Conservation (phyloP, 1,140 invertebrate genomes). For the Micrasema longulum region DNA sequence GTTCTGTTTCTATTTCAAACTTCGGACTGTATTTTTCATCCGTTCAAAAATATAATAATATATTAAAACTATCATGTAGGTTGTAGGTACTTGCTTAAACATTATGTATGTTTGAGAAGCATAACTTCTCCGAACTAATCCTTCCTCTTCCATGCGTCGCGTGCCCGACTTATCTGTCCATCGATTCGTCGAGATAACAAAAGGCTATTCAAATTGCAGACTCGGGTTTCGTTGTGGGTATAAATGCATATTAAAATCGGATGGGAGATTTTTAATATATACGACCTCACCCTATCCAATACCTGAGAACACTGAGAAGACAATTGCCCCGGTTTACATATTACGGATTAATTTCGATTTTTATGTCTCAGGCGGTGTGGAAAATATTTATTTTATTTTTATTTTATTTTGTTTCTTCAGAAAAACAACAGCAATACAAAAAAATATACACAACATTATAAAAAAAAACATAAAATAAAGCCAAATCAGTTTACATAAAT, state of each 20-base stretch:
- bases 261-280: constrained; percentile 1
- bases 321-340: not conserved
- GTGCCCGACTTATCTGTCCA: constrained; percentile 9
- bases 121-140: not conserved
- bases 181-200: constrained; percentile 30
- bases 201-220: constrained; percentile 30
- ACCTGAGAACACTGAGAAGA: not conserved
- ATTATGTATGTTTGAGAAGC: constrained; percentile 26
- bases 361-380: too few relatives aligned
- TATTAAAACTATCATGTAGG: too few relatives aligned
- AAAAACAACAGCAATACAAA: too few relatives aligned
- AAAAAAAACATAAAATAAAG: too few relatives aligned
- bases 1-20: too few relatives aligned
- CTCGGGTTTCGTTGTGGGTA: constrained; percentile 19
- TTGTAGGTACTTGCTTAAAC: too few relatives aligned
- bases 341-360: too few relatives aligned
- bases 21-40: too few relatives aligned
- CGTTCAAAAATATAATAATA: too few relatives aligned
- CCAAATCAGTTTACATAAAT: too few relatives aligned
- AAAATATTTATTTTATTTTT: not conserved
- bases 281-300: not conserved
- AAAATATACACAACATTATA: too few relatives aligned
- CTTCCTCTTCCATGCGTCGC: constrained; percentile 5
- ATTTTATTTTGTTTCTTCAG: too few relatives aligned
- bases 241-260: constrained; percentile 28